phyloP scores from a whole-genome alignment of 92 coral and sea anemone genomes.

The Metridium senile region DNA sequence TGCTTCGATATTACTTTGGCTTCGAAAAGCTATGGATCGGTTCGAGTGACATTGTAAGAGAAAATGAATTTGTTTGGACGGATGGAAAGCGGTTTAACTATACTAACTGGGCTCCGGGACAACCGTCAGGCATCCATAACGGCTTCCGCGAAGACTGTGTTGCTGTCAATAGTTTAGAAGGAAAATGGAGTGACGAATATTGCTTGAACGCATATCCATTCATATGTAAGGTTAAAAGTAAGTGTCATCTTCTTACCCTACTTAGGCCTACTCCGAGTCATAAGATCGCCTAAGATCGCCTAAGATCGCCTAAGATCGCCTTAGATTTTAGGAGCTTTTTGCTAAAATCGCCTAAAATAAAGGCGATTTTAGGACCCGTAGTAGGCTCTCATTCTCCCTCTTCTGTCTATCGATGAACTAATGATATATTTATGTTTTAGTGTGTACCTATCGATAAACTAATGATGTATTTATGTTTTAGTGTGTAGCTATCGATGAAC shows the following conservation, averaged over 20 bases:
- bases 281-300: no score
- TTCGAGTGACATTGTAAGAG: constrained; percentile 57
- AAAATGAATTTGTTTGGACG: constrained; percentile 58
- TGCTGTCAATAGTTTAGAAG: constrained; percentile 50
- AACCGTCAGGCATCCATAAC: constrained; percentile 50
- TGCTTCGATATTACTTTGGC: constrained; percentile 53
- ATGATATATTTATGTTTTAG: no score
- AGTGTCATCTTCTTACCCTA: constrained; percentile 10
- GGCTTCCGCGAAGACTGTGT: constrained; percentile 65
- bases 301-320: no score
- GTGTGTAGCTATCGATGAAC: no score
- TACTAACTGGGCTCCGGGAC: constrained; percentile 65
- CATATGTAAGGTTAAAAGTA: constrained; percentile 73
- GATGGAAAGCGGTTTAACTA: constrained; percentile 54
- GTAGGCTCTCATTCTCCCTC: no score
- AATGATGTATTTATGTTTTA: no score
- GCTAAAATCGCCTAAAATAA: no score
- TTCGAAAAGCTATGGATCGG: constrained; percentile 75
- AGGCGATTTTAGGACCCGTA: no score
- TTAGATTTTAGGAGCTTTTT: no score
- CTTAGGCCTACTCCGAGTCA: no score
- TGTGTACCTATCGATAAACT: no score
- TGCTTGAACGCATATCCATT: constrained; percentile 66
- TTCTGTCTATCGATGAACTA: no score
- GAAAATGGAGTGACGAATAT: constrained; percentile 59